A percentile compares a stretch with the other conserved stretches of the same genome.
Evolutionary conservation across 2,113 vertebrate species (phyloP).

Genomic region (Sclerurus mexicanus): DNA sequence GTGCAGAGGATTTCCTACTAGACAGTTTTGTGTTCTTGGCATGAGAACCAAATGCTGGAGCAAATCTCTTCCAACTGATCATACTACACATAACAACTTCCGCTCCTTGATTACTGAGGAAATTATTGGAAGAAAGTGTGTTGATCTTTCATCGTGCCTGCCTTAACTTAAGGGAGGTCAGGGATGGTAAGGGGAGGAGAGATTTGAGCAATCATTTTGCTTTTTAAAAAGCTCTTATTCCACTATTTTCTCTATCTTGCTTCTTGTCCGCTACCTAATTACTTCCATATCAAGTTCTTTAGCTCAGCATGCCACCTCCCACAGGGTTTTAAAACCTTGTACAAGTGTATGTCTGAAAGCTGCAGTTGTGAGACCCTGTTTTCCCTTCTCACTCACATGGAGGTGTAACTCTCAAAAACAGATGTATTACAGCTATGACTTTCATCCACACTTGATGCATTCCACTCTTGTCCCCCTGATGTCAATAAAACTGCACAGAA

Average conservation of each 20-base stretch:
- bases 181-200: constrained; percentile 71
- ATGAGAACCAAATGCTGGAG: constrained; percentile 77
- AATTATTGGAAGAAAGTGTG: constrained; percentile 90
- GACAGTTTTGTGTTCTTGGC: constrained; percentile 72
- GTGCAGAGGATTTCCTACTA: neutral
- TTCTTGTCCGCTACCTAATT: constrained; percentile 75
- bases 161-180: constrained; percentile 83
- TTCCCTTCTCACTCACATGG: neutral
- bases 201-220: constrained; percentile 81
- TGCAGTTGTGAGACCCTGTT: neutral
- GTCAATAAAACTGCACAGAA: neutral
- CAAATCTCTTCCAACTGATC: constrained; percentile 83
- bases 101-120: constrained; percentile 88
- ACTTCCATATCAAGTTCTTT: constrained; percentile 80
- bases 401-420: neutral
- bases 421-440: neutral
- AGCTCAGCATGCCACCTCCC: neutral
- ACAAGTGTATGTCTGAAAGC: neutral
- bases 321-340: neutral
- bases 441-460: neutral
- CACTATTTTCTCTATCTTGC: constrained; percentile 81
- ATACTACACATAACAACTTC: constrained; percentile 83
- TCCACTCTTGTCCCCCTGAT: neutral
- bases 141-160: constrained; percentile 85
- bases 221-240: constrained; percentile 83